Evolutionary conservation across 2,888 invertebrate genomes (phyloP).

Genomic region (Sarcophaga variegata): DNA sequence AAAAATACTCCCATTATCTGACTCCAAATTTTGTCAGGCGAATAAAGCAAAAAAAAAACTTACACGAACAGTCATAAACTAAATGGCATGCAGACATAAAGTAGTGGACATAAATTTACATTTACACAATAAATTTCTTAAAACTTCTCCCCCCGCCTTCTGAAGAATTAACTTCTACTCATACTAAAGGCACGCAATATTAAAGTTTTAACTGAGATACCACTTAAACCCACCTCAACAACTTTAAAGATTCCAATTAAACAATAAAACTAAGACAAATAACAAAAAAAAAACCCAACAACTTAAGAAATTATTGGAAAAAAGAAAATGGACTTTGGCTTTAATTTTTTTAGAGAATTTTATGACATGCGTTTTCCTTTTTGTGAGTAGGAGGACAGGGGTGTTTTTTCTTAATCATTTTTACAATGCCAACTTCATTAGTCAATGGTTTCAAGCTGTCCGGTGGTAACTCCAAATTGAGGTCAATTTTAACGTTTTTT

Average conservation of each 20-base stretch:
- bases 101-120: conserved; percentile 3
- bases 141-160: too few species aligned
- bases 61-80: conserved; percentile 46
- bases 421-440: conserved; percentile 43
- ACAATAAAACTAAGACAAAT: neutral
- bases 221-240: conserved; percentile 9
- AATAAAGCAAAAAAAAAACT: conserved; percentile 20
- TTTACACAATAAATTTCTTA: neutral
- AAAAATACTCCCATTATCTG: conserved; percentile 43
- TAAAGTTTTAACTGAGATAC: conserved; percentile 15
- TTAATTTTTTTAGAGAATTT: conserved; percentile 36
- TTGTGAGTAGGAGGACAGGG: neutral
- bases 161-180: neutral
- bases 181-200: conserved; percentile 41
- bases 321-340: conserved; percentile 3
- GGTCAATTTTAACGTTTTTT: conserved; percentile 64
- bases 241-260: conserved; percentile 38
- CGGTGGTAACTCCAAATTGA: conserved; percentile 44
- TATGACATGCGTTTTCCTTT: conserved; percentile 44
- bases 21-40: conserved; percentile 4
- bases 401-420: neutral
- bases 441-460: conserved; percentile 24
- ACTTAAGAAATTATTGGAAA: neutral
- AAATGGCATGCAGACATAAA: conserved; percentile 56
- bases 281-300: neutral